Evolutionary conservation across 2,113 vertebrate species (phyloP).

Genomic region (Falcunculus frontatus): DNA sequence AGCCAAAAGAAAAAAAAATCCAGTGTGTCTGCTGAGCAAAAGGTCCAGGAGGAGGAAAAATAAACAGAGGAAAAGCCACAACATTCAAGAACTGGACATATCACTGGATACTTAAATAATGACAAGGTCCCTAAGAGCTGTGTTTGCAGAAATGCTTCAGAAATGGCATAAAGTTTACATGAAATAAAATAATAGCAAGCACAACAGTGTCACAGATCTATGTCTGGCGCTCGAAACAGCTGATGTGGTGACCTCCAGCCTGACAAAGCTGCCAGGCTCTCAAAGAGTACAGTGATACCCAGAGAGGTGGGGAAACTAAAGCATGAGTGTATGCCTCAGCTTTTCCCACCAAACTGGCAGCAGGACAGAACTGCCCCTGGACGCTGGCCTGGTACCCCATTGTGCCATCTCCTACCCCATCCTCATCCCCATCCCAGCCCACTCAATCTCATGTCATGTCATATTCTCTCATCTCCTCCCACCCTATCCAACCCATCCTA

Average conservation of each 20-base stretch:
- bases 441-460: not conserved
- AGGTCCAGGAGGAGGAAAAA: not conserved
- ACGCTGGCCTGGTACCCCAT: not conserved
- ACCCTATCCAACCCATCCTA: not conserved
- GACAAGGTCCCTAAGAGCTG: not conserved
- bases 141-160: not conserved
- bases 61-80: slow-evolving; percentile 27
- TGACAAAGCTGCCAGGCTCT: not conserved
- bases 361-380: not conserved
- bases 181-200: not conserved
- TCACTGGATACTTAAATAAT: not conserved
- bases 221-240: not conserved
- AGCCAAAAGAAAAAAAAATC: not conserved
- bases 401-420: not conserved
- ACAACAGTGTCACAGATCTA: not conserved
- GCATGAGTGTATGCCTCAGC: fast-evolving
- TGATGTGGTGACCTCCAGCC: not conserved
- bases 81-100: not conserved
- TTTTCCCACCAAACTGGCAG: not conserved
- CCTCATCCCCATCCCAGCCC: not conserved
- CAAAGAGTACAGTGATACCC: not conserved
- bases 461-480: not conserved
- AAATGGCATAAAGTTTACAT: not conserved
- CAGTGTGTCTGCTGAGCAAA: not conserved
- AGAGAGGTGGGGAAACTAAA: not conserved